A percentile compares a stretch with the other conserved stretches of the same genome.
Evolutionary conservation across 2,888 invertebrate genomes (phyloP).

Genomic region (Nymphalis polychloros): DNA sequence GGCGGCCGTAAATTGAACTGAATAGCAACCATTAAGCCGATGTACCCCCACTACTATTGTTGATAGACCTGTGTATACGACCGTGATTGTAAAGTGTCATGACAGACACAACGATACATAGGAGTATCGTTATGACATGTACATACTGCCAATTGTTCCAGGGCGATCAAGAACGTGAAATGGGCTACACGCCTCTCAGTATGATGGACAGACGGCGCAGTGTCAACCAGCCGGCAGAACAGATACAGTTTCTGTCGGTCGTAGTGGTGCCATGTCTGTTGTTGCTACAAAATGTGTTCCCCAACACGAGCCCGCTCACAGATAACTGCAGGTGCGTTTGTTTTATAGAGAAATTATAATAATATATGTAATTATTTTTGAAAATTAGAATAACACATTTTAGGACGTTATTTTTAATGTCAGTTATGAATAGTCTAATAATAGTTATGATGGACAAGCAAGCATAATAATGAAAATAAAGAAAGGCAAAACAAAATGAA

Average conservation of each 20-base stretch:
- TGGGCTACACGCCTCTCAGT: conserved; percentile 82
- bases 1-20: too few species aligned
- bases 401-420: too few species aligned
- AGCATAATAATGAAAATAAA: too few species aligned
- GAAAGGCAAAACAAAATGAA: too few species aligned
- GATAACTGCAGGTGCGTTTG: conserved; percentile 73
- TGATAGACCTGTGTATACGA: too few species aligned
- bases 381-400: background rate
- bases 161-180: conserved; percentile 82
- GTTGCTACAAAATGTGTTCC: conserved; percentile 76
- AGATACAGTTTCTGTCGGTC: conserved; percentile 83
- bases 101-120: too few species aligned
- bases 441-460: too few species aligned
- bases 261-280: conserved; percentile 82
- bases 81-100: too few species aligned
- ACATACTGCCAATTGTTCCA: conserved; percentile 48
- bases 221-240: conserved; percentile 82
- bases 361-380: background rate
- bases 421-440: too few species aligned
- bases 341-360: background rate
- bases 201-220: conserved; percentile 84
- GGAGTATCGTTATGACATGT: too few species aligned
- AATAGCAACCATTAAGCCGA: too few species aligned
- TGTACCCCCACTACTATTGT: too few species aligned
- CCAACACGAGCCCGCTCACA: conserved; percentile 75